phyloP scores from a whole-genome alignment of 2,888 invertebrate genomes.

The Acrocyrtus sp. region DNA sequence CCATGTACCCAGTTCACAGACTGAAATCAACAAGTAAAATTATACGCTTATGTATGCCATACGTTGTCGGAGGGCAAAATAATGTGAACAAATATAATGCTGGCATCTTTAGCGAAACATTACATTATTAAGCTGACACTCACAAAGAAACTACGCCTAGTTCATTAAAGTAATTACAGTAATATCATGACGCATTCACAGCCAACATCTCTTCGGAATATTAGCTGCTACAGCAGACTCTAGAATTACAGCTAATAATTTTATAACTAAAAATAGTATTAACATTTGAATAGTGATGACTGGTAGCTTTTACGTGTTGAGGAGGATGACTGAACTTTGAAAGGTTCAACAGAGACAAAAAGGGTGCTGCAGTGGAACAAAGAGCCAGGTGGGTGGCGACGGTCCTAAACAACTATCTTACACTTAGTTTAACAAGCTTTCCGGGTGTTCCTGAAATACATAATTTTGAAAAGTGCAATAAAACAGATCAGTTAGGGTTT shows the following conservation, averaged over 20 bases:
- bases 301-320: too few species aligned
- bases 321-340: background rate
- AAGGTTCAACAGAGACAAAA: background rate
- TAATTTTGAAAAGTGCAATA: too few species aligned
- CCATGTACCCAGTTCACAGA: background rate
- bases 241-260: background rate
- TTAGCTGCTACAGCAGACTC: background rate
- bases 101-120: background rate
- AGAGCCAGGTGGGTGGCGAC: background rate
- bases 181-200: background rate
- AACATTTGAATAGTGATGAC: background rate
- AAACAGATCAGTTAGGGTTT: too few species aligned
- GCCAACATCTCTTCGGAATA: background rate
- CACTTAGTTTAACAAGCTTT: background rate
- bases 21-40: too few species aligned
- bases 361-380: background rate
- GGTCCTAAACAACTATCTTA: background rate
- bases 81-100: background rate
- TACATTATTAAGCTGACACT: background rate
- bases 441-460: too few species aligned
- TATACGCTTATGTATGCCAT: too few species aligned
- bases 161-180: background rate
- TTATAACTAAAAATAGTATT: background rate
- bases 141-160: too few species aligned
- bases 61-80: conserved; percentile 1